Base-by-base conservation (phyloP, 2,888 invertebrate species). In the Deilephila elpenor region DNA sequence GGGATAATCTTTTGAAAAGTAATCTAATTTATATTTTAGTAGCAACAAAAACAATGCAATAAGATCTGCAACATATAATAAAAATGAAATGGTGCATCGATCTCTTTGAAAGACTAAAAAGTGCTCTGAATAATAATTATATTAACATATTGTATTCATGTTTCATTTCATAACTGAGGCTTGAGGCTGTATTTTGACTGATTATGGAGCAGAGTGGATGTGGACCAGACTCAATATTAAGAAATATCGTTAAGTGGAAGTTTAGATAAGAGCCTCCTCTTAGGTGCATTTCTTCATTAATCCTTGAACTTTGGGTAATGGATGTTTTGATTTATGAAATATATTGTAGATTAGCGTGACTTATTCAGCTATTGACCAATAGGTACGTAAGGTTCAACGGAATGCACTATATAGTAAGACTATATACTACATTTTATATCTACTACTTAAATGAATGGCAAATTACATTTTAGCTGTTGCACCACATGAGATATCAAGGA, bases 211-310 rank as follows among this genome's bases (percentile, higher is more conserved):
- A 82, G 6, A 67, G 83, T 83, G 79, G 86, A 91, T 88, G 88
- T 82, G 86, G 85, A 88, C 85, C 92, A 91, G 91, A 86, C 85
- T 71, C 81, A 67, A 67, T 67, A 67, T 51, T 51, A 67, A 44
- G 91, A 92, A 92, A 91, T 89, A 88, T 84, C 80, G 86, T 86
- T 91, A 91, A 92, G 91, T 91, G 91, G 85, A 67, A 25, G 67
- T 85, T 79, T 75, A 88, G 92, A 91, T 92, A 92, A 90, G 84
- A 81, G 82, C 81, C 85, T 85, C 86, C 87, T 87, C 84, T 80
- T 79, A 75, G 80, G 78, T 81, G 80, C 81, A 84, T 80, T 71
- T 44, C 59, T 71, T 71, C 51, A 67, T 67, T 67, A 67, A 51
- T 44, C 51, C 76, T 77, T 78, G 78, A 77, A 78, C 75, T 76